Base-by-base conservation (phyloP, 2,797 vertebrate species). In the Chaunax sp. region DNA sequence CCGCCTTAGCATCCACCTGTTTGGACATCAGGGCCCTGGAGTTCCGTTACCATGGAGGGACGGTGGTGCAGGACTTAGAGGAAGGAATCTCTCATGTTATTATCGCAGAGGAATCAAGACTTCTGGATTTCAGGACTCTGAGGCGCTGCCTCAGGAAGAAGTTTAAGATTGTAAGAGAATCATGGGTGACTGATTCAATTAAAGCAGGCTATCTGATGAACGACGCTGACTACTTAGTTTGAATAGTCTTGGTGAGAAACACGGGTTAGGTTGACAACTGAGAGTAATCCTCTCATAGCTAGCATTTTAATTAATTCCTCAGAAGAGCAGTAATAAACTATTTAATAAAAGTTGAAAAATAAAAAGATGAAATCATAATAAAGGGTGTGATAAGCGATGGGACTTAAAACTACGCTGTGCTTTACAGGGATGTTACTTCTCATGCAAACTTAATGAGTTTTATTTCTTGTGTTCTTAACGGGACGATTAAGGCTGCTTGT, bases 81-180 rank as follows among this genome's bases (percentile, higher is more conserved):
- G 95, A 98, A 66, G 96, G 96, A 4, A 86, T 98, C 16, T 96
- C 98, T 1, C 97, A 98, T 41, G 96, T 97, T 1, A 49, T 99
- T 1, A 4, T 96, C n/a, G 81, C 91, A 15, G 92, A 92, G 5
- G 95, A 97, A 50, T 91, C 85, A 0, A 92, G 94, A 47, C 51
- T 97, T 23, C 46, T 71, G 64, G 85, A 92, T 10, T 71, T 99
- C 2, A 96, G 92, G 89, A 77, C 68, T 2, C 80, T 94, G 54
- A 92, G 97, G 72, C 95, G 95, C 73, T 37, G 83, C 5, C 95
- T 96, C 74, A 78, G 26, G 50, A 96, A 83, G 84, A 98, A 98
- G 86, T 99, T 97, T 83, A 98, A 96, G 85, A 97, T 99, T 0
- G 81, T 99, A 0, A 87, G 74, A 9, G 94, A 96, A 28, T 75